phyloP scores from a whole-genome alignment of 2,797 vertebrate genomes.

The Coilia nasus region DNA sequence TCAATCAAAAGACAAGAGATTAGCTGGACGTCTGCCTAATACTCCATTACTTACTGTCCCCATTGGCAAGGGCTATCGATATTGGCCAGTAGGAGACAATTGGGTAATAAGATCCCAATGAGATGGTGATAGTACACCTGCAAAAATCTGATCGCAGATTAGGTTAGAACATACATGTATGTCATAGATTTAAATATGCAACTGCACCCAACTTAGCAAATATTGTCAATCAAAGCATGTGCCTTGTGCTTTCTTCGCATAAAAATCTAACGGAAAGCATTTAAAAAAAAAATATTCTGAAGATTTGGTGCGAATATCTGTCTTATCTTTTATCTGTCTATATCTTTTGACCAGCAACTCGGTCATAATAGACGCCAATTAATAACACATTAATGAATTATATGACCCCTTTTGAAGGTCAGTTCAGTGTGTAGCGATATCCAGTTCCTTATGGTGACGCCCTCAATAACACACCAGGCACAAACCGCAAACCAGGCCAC shows the following conservation, averaged over 20 bases:
- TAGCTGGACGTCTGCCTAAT: no score
- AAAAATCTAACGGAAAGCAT: no score
- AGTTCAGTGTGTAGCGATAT: not conserved
- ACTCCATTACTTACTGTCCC: not conserved
- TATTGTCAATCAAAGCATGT: no score
- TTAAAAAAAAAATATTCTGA: no score
- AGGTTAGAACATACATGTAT: not conserved
- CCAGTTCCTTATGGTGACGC: not conserved
- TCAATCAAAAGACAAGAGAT: no score
- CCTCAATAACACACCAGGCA: not conserved
- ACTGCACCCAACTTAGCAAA: no score
- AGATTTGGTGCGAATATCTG: no score
- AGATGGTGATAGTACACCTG: not conserved
- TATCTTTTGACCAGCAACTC: not conserved
- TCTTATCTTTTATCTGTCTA: no score
- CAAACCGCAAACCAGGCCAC: not conserved
- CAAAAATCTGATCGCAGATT: not conserved
- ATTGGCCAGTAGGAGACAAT: no score
- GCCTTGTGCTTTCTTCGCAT: no score
- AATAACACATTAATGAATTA: not conserved
- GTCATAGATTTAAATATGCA: not conserved
- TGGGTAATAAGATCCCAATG: no score
- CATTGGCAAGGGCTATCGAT: no score
- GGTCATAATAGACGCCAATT: not conserved
- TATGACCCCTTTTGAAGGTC: not conserved